A percentile compares a stretch with the other conserved stretches of the same genome.
Evolutionary conservation across 2,888 invertebrate species (phyloP).

Genomic region (Drosophila tanythrix): DNA sequence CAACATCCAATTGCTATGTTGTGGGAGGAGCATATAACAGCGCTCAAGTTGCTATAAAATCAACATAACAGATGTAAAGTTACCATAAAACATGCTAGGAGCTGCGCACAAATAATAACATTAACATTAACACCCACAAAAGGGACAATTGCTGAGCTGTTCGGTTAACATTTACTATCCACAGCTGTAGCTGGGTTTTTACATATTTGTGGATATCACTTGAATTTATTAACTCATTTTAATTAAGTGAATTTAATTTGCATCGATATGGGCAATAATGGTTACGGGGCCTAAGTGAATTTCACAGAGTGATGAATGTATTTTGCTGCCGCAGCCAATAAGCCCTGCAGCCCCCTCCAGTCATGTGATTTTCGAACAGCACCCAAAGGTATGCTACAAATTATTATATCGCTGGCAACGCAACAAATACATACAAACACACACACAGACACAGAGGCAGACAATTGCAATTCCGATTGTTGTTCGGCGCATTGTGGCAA

Average conservation of each 20-base stretch:
- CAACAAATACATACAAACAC: neutral
- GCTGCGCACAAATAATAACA: neutral
- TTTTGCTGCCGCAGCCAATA: conserved; percentile 2
- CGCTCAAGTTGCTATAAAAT: conserved; percentile 19
- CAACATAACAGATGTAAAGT: conserved; percentile 13
- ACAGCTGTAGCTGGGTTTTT: neutral
- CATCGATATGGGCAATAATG: conserved; percentile 51
- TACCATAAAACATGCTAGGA: conserved; percentile 25
- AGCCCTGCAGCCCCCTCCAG: conserved; percentile 9
- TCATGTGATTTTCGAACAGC: conserved; percentile 55
- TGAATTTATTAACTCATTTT: conserved; percentile 41
- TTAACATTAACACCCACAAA: conserved; percentile 5
- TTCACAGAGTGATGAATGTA: conserved; percentile 44
- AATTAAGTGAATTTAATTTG: conserved; percentile 58
- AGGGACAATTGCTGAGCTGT: conserved; percentile 5
- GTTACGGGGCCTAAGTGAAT: conserved; percentile 45
- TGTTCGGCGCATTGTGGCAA: conserved; percentile 48
- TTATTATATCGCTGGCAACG: conserved; percentile 47
- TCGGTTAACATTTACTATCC: neutral
- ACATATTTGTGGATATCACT: conserved; percentile 15
- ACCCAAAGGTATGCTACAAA: conserved; percentile 63
- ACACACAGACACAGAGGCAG: neutral
- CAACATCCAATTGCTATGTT: conserved; percentile 4
- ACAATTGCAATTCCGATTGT: conserved; percentile 26
- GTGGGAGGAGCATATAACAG: neutral